A percentile compares a stretch with the other conserved stretches of the same genome.
Evolutionary conservation across 2,113 vertebrate genomes (phyloP).

Genomic region (Dendropsophus ebraccatus): DNA sequence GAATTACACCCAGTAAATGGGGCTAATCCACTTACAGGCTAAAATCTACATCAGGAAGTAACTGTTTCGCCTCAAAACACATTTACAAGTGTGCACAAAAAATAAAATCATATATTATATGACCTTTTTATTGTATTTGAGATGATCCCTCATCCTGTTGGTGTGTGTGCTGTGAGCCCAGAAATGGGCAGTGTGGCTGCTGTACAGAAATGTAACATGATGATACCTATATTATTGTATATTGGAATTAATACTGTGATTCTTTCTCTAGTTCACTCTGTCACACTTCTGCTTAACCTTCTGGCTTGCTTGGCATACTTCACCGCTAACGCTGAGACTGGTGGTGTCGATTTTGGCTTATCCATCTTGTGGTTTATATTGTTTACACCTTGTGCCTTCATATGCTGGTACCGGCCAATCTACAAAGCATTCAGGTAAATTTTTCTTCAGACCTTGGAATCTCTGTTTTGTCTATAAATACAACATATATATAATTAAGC

Average conservation of each 20-base stretch:
- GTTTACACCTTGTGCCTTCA: conserved; percentile 92
- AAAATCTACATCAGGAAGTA: too few species aligned
- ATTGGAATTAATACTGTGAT: not conserved
- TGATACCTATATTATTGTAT: not conserved
- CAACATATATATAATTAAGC: too few species aligned
- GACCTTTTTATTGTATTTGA: too few species aligned
- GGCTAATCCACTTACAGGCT: too few species aligned
- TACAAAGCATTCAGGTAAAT: conserved; percentile 96
- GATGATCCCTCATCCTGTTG: not conserved
- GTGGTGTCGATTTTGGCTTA: conserved; percentile 90
- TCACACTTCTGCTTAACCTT: conserved; percentile 91
- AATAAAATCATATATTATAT: too few species aligned
- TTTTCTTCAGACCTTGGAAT: not conserved
- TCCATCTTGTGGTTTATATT: conserved; percentile 95
- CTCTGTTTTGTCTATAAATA: not conserved
- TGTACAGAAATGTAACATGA: not conserved
- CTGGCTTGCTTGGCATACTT: conserved; percentile 93
- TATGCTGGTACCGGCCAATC: conserved; percentile 96
- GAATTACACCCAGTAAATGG: too few species aligned
- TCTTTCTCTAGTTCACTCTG: conserved; percentile 82
- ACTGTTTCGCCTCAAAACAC: too few species aligned
- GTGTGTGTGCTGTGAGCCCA: not conserved
- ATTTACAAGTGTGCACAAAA: too few species aligned
- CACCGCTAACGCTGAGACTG: not conserved
- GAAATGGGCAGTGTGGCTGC: not conserved